A percentile compares a stretch with the other conserved stretches of the same genome.
These are phyloP conservation scores for Silurus glanis DNA, from an alignment of 2,113 vertebrate genomes.

Conservation along the genomic window DNA sequence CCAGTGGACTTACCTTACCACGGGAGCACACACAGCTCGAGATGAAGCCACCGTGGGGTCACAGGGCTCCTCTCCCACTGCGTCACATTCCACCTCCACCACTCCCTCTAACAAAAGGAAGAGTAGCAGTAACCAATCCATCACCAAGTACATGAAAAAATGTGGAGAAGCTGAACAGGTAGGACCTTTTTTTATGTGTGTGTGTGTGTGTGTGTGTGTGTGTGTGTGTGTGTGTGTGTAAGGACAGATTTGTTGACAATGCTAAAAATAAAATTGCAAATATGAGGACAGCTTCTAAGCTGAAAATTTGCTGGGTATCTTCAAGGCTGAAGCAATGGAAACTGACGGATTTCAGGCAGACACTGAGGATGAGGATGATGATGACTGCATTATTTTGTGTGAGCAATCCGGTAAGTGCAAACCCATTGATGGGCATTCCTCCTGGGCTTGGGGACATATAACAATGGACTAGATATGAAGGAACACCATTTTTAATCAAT, in stretches of 20 bases:
- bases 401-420: slow-evolving; percentile 72
- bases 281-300: background rate
- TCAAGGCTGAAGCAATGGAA: slow-evolving; percentile 73
- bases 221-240: background rate
- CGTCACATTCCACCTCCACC: slow-evolving; percentile 62
- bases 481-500: background rate
- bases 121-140: slow-evolving; percentile 83
- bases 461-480: background rate
- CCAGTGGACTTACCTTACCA: slow-evolving; percentile 88
- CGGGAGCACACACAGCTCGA: slow-evolving; percentile 69
- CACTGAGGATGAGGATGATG: slow-evolving; percentile 86
- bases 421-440: background rate
- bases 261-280: background rate
- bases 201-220: background rate
- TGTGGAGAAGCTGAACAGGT: slow-evolving; percentile 76
- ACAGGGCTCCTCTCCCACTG: slow-evolving; percentile 69
- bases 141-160: slow-evolving; percentile 93
- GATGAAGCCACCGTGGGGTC: slow-evolving; percentile 72
- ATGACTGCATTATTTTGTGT: slow-evolving; percentile 80
- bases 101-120: slow-evolving; percentile 77
- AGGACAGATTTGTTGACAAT: background rate
- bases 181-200: background rate
- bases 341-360: slow-evolving; percentile 94
- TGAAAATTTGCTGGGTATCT: background rate
- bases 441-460: background rate